A percentile compares a stretch with the other conserved stretches of the same genome.
Conservation (phyloP, 1,140 invertebrate genomes). For the Drosophila albomicans region DNA sequence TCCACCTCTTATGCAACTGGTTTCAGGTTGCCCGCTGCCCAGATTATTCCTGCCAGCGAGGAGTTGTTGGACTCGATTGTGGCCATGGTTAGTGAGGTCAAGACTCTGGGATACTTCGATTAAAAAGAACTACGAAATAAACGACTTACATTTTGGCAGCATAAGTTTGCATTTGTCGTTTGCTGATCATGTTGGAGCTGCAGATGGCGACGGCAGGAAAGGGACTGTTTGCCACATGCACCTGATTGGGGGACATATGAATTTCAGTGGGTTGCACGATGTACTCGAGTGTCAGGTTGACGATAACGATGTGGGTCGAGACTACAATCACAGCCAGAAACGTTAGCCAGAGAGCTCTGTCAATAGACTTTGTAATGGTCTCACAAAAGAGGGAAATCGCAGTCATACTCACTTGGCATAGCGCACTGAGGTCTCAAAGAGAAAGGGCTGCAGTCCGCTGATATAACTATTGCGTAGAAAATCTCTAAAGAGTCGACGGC, state of each 20-base stretch:
- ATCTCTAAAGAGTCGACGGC: conserved; percentile 61
- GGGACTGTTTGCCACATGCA: conserved; percentile 75
- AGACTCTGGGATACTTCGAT: conserved; percentile 75
- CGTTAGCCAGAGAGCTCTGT: conserved; percentile 68
- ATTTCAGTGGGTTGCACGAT: conserved; percentile 77
- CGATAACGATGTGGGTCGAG: conserved; percentile 73
- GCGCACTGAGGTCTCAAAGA: conserved; percentile 54
- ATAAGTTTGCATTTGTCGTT: conserved; percentile 51
- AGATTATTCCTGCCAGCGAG: conserved; percentile 90
- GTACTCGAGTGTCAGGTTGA: conserved; percentile 64
- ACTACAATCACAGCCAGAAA: conserved; percentile 62
- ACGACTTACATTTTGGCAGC: conserved; percentile 75
- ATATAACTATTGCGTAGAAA: conserved; percentile 75
- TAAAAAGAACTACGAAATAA: conserved; percentile 50
- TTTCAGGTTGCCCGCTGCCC: conserved; percentile 90
- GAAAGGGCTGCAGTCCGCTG: conserved; percentile 65
- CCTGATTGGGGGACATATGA: conserved; percentile 66
- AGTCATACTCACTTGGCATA: conserved; percentile 67
- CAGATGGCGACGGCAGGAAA: conserved; percentile 77
- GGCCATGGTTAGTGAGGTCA: conserved; percentile 87
- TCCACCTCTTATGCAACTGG: conserved; percentile 87
- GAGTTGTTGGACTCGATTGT: conserved; percentile 89
- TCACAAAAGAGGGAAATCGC: not conserved
- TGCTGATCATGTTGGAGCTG: conserved; percentile 73
- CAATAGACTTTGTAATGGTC: conserved; percentile 26